Evolutionary conservation across 2,797 vertebrate species (phyloP), one percentile per base, ranked within the genome.

Genomic region (Oreochromis mossambicus): DNA sequence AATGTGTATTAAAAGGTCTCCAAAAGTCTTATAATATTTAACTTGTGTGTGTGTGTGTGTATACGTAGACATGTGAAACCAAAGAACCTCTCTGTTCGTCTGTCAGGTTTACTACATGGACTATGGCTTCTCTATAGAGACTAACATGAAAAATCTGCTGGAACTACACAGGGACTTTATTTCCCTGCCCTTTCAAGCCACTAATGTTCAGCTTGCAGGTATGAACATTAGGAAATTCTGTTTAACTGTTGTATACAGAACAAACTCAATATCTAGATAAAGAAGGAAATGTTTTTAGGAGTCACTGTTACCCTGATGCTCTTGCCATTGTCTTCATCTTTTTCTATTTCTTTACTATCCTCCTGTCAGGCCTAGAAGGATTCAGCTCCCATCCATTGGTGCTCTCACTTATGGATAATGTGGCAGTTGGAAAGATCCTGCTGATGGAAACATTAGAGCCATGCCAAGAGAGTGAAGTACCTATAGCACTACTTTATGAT

Each of bases 171-270:
- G 94, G 29, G 94, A 94, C 78, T 99, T 99, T 93, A 88, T 95
- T 82, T 93, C 83, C 0, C 95, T 99, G 52, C 97, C 98, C 32
- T 98, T 98, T 91, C 98, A 99, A 93, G 97, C 97, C 78, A 94
- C 96, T 12, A 97, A 95, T 91, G 98, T 98, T 90, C 96, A 94
- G 87, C 96, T 99, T n/a, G 98, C 98, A 97, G 98, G 98, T 99
- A 97, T 7, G n/a, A 75, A 36, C 9, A 55, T 46, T 14, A 24
- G 8, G 8, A 66, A 58, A 52, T 54, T 1, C 10, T 17, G 41
- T 48, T 4, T 54, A 55, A 13, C 5, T 80, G 11, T 75, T 70
- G 19, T 41, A 6, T 26, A 55, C 21, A 9, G 12, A 41, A 24
- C 61, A 14, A 41, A 70, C 8, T 6, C 13, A 43, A 26, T 7